Evolutionary conservation across 1,140 invertebrate species (phyloP).

Genomic region (Anastatus disparis): DNA sequence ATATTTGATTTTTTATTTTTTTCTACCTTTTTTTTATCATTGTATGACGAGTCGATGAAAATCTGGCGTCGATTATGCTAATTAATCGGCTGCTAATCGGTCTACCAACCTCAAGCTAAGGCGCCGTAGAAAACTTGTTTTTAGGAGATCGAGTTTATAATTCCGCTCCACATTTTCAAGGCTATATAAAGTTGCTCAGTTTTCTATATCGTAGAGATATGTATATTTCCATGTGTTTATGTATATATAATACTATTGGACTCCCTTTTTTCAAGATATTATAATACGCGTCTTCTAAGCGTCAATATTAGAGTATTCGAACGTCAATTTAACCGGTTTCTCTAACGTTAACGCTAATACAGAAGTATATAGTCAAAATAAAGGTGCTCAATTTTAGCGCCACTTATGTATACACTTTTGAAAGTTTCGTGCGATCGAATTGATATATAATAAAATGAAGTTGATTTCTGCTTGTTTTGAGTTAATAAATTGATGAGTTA

Average conservation of each 20-base stretch:
- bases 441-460: too few species aligned
- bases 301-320: slow-evolving; percentile 26
- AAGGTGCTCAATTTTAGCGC: slow-evolving; percentile 10
- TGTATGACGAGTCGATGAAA: slow-evolving; percentile 40
- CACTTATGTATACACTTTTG: too few species aligned
- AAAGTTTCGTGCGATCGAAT: too few species aligned
- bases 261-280: too few species aligned
- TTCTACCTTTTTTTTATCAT: background rate
- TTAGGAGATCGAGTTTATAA: slow-evolving; percentile 31
- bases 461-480: too few species aligned
- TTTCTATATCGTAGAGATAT: background rate
- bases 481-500: too few species aligned
- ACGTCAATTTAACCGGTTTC: slow-evolving; percentile 19
- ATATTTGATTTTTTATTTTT: too few species aligned
- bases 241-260: too few species aligned
- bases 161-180: slow-evolving; percentile 45
- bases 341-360: background rate
- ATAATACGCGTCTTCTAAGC: too few species aligned
- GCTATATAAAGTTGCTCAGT: slow-evolving; percentile 8
- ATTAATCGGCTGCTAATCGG: slow-evolving; percentile 56
- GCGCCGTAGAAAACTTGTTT: slow-evolving; percentile 33
- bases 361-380: slow-evolving; percentile 17
- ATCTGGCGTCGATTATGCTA: slow-evolving; percentile 56
- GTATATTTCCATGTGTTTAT: too few species aligned
- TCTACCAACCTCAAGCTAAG: slow-evolving; percentile 33